Evolutionary conservation across 2,888 invertebrate species (phyloP).

Genomic region (Hydraecia micacea): DNA sequence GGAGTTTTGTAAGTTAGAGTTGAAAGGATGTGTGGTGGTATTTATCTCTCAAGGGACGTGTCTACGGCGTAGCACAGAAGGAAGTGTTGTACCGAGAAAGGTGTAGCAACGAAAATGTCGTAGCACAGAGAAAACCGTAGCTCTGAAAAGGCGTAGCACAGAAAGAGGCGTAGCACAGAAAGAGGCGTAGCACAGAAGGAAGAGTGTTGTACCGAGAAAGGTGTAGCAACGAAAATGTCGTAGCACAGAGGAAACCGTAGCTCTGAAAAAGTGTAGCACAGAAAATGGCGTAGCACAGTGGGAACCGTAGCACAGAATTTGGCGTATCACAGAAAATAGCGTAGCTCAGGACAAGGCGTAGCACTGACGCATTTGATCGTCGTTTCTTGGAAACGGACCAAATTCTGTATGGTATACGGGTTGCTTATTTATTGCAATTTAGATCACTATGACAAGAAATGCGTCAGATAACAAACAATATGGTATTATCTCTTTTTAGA

Average conservation of each 20-base stretch:
- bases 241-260: neutral
- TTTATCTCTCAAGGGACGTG: neutral
- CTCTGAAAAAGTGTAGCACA: conserved; percentile 7
- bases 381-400: neutral
- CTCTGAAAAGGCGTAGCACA: neutral
- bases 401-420: neutral
- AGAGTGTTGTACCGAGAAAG: too few species aligned
- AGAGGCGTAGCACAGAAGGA: neutral
- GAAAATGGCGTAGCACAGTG: neutral
- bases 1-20: conserved; percentile 3
- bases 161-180: neutral
- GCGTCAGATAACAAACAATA: too few species aligned
- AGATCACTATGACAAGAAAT: neutral
- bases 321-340: neutral
- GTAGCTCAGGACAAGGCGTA: neutral
- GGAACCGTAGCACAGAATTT: neutral
- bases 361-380: neutral
- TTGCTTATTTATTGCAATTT: neutral
- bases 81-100: neutral
- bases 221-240: neutral
- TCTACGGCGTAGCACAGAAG: conserved; percentile 20
- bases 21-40: neutral
- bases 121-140: neutral
- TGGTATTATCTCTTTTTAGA: neutral
- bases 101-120: neutral